phyloP scores from a whole-genome alignment of 2,113 vertebrate species.

The Noctilio leporinus region DNA sequence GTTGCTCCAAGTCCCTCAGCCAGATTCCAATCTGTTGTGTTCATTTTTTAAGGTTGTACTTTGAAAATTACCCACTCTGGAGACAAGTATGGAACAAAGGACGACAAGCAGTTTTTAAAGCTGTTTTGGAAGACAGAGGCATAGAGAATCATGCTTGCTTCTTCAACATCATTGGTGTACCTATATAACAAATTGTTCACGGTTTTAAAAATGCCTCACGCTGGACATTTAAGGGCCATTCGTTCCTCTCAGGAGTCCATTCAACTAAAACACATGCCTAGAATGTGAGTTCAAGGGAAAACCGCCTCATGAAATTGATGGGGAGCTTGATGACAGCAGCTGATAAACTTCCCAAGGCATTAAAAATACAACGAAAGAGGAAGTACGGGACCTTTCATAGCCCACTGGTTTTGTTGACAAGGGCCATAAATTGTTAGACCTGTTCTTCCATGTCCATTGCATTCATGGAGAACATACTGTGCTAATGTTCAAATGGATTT shows the following conservation, averaged over 20 bases:
- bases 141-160: neutral
- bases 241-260: neutral
- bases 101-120: neutral
- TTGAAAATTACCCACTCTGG: neutral
- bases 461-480: neutral
- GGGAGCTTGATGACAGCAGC: neutral
- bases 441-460: neutral
- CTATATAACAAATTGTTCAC: neutral
- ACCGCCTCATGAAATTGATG: rapidly evolving
- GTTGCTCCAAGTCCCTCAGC: neutral
- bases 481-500: neutral
- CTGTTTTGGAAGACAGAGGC: neutral
- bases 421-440: neutral
- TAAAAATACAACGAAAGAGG: neutral
- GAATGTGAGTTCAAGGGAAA: neutral
- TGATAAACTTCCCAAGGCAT: neutral
- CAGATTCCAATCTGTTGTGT: neutral
- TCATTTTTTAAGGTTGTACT: neutral
- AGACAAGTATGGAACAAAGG: neutral
- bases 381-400: neutral
- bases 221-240: neutral
- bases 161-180: neutral
- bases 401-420: neutral
- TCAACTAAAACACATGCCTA: neutral
- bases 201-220: neutral